A percentile compares a stretch with the other conserved stretches of the same genome.
These are phyloP conservation scores for Drosophila flavopinicola DNA, from an alignment of 2,888 invertebrate species.

Conservation along the genomic window DNA sequence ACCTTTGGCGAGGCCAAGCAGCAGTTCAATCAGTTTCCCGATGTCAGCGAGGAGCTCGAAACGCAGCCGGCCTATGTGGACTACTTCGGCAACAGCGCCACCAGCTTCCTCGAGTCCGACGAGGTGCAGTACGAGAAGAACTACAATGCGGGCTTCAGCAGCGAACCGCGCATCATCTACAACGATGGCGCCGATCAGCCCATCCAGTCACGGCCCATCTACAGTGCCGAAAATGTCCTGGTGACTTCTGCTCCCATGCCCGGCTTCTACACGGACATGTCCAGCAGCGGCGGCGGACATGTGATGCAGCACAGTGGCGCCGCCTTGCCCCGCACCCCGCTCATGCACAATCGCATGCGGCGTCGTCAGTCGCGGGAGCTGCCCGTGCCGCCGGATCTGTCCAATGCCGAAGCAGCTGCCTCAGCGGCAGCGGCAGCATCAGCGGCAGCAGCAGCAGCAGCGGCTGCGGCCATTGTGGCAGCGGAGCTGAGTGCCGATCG, in stretches of 20 bases:
- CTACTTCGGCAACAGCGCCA: constrained; percentile 79
- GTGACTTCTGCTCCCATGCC: constrained; percentile 36
- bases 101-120: constrained; percentile 81
- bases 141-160: constrained; percentile 81
- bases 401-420: constrained; percentile 17
- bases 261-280: constrained; percentile 56
- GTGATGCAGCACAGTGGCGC: constrained; percentile 59
- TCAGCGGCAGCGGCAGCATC: neutral
- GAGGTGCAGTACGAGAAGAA: constrained; percentile 83
- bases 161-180: constrained; percentile 82
- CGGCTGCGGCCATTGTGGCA: constrained; percentile 1
- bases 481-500: constrained; percentile 57
- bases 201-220: constrained; percentile 70
- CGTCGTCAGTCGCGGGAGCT: constrained; percentile 78
- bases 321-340: constrained; percentile 78
- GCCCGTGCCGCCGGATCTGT: constrained; percentile 72
- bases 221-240: constrained; percentile 80
- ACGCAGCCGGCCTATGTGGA: constrained; percentile 77
- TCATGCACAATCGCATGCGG: constrained; percentile 80
- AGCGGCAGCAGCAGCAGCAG: neutral
- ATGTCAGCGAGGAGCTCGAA: constrained; percentile 80
- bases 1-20: constrained; percentile 84
- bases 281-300: constrained; percentile 22
- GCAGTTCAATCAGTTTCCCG: constrained; percentile 80
- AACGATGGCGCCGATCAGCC: constrained; percentile 80